A percentile compares a stretch with the other conserved stretches of the same genome.
These are phyloP conservation scores for Pemphredon lugubris DNA, from an alignment of 2,888 invertebrate genomes.

Conservation along the genomic window DNA sequence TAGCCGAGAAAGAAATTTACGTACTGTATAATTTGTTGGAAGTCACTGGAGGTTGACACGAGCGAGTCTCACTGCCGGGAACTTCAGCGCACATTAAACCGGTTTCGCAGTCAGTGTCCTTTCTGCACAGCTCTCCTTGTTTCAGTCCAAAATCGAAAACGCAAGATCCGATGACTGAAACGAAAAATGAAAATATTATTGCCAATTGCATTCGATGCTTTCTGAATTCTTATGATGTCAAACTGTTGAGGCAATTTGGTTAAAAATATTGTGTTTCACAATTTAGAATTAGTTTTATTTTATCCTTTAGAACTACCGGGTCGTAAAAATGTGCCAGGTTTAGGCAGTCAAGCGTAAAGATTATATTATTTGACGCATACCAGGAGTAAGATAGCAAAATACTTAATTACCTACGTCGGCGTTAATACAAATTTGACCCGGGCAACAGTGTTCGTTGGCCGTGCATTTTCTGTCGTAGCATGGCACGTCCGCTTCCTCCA, in stretches of 20 bases:
- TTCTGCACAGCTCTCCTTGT: constrained; percentile 90
- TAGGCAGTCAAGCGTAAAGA: too few relatives aligned
- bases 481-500: constrained; percentile 83
- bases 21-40: constrained; percentile 90
- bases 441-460: constrained; percentile 92
- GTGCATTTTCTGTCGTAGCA: constrained; percentile 90
- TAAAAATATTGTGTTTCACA: too few relatives aligned
- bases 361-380: too few relatives aligned
- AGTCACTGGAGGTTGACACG: constrained; percentile 90
- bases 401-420: constrained; percentile 85
- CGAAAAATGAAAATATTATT: neutral
- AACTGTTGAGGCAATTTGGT: too few relatives aligned
- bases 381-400: too few relatives aligned
- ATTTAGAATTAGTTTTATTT: too few relatives aligned
- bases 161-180: constrained; percentile 85
- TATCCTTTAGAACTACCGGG: too few relatives aligned
- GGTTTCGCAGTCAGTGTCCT: constrained; percentile 92
- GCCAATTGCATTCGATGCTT: neutral
- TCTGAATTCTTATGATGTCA: too few relatives aligned
- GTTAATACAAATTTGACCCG: constrained; percentile 89
- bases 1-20: constrained; percentile 60
- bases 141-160: constrained; percentile 88
- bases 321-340: too few relatives aligned
- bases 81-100: constrained; percentile 90
- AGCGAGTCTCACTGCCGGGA: constrained; percentile 86